Evolutionary conservation across 2,888 invertebrate genomes (phyloP), one percentile per base, ranked within the genome.

Genomic region (Dasypolia templi): DNA sequence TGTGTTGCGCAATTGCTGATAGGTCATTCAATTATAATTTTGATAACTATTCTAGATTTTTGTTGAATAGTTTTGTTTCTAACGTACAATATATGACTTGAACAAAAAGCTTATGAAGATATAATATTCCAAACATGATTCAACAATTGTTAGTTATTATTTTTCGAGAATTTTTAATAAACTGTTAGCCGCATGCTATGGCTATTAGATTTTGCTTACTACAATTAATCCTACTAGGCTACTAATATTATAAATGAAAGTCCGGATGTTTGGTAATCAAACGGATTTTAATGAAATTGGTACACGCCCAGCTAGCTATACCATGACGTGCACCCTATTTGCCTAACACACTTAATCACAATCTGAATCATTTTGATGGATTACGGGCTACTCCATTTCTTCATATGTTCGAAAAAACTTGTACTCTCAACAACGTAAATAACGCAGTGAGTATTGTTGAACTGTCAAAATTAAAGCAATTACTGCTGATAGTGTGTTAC

Each of bases 71-170:
- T 29, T 63, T 46, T 63, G 14, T 46, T 22, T 63, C 44, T 63
- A 44, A 46, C 61, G 26, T 62, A 62, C 61, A 62, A 42, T 42
- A 12, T 62, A 26, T 32, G 32, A 46, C 46, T 32, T 17, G 22
- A 63, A 22, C 9, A 7, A 12, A 42, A 51, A 35, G 3, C 35
- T 46, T 26, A 11, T 65, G 22, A 22, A 67, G 12, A 3, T 39
- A 51, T 35, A 3, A 46, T 76, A 61, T 59, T 72, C 69, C 67
- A 64, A 77, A 82, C 77, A 77, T 77, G 79, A 81, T 84, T 82
- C 80, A 82, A 74, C 70, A 72, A 71, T 64, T 42, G 51, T 35
- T 58, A 35, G 44, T 22, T 35, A 35, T 32, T 17, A 46, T 63
- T 29, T 12, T 11, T 39, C 26, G 55, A 26, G 19, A 56, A 2